Conservation (phyloP, 2,797 vertebrate genomes). For the Gymnodraco acuticeps region DNA sequence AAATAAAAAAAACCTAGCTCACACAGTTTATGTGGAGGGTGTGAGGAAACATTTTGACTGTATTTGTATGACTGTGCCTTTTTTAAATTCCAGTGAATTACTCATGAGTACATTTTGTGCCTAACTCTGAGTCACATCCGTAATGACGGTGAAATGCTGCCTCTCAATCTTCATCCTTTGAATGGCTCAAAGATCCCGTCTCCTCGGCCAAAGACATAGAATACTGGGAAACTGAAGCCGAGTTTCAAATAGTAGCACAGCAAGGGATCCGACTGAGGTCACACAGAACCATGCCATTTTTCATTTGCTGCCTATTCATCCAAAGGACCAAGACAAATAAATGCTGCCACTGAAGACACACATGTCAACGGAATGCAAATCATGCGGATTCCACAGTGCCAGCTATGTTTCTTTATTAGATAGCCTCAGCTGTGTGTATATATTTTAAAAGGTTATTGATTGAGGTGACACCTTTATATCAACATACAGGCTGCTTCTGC, state of each 20-base stretch:
- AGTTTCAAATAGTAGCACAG: constrained; percentile 31
- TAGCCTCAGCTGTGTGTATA: constrained; percentile 26
- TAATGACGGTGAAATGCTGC: constrained; percentile 53
- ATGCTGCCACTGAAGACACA: constrained; percentile 30
- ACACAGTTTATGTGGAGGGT: constrained; percentile 11
- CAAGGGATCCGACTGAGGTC: constrained; percentile 29
- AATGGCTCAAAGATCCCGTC: constrained; percentile 59
- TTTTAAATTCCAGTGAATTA: constrained; percentile 50
- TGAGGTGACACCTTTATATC: constrained; percentile 45
- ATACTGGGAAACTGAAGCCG: constrained; percentile 31
- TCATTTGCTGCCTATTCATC: constrained; percentile 37
- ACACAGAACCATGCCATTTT: constrained; percentile 23
- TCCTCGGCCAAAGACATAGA: constrained; percentile 33
- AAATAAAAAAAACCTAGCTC: background rate
- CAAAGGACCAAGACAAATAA: constrained; percentile 33
- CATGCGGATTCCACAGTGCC: constrained; percentile 31
- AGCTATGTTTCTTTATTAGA: constrained; percentile 50
- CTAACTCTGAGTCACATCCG: constrained; percentile 55
- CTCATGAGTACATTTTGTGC: constrained; percentile 60
- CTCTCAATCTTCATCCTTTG: constrained; percentile 37
- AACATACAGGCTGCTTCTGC: constrained; percentile 31
- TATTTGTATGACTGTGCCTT: constrained; percentile 47
- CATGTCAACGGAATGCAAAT: constrained; percentile 64
- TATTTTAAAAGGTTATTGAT: constrained; percentile 51
- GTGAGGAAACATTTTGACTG: constrained; percentile 21